Evolutionary conservation across 2,113 vertebrate species (phyloP).

Genomic region (Neopipo cinnamomea): DNA sequence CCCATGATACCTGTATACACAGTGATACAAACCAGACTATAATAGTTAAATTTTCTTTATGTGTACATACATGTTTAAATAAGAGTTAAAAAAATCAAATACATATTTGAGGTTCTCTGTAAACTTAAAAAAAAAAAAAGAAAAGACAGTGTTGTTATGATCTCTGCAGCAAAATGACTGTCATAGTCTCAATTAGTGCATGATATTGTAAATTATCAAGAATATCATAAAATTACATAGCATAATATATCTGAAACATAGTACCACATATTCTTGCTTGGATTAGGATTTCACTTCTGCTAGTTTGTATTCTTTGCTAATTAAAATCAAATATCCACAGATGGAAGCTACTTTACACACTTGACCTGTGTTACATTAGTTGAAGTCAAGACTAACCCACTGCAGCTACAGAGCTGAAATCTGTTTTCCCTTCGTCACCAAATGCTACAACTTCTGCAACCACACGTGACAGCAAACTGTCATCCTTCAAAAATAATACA

Average conservation of each 20-base stretch:
- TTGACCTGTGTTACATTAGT: conserved; percentile 8
- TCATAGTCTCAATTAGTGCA: background rate
- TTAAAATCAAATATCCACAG: conserved; percentile 53
- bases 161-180: background rate
- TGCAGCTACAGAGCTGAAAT: conserved; percentile 1
- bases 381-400: conserved; percentile 6
- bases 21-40: background rate
- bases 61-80: background rate
- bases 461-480: background rate
- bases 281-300: conserved; percentile 16
- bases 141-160: background rate
- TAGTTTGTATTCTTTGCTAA: conserved; percentile 23
- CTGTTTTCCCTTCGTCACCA: background rate
- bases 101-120: background rate
- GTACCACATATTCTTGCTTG: background rate
- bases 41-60: background rate
- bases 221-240: background rate
- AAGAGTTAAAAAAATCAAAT: background rate
- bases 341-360: conserved; percentile 12
- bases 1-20: background rate
- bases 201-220: background rate
- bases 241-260: background rate
- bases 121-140: background rate
- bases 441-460: conserved; percentile 4
- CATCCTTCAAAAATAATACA: background rate